phyloP scores from a whole-genome alignment of 2,113 vertebrate genomes.

The Ifrita kowaldi region DNA sequence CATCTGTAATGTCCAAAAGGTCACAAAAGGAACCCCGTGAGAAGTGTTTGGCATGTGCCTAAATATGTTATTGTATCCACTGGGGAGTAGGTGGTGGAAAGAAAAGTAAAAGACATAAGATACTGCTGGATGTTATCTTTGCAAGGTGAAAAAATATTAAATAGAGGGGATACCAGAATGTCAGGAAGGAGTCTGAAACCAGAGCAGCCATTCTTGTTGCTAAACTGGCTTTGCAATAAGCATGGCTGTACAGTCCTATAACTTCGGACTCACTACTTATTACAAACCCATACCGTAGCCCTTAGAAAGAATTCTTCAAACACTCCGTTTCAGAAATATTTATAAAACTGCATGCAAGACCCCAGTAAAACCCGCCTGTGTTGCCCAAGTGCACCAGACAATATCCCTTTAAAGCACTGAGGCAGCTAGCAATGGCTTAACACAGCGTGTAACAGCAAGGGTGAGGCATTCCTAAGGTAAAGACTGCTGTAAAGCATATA shows the following conservation, averaged over 20 bases:
- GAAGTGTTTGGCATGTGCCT: not conserved
- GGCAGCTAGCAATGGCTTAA: not conserved
- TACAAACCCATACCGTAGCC: not conserved
- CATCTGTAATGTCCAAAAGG: not conserved
- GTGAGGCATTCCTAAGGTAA: not conserved
- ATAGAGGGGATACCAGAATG: not conserved
- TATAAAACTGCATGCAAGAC: not conserved
- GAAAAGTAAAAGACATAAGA: not conserved
- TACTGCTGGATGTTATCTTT: not conserved
- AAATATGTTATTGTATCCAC: not conserved
- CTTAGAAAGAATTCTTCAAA: not conserved
- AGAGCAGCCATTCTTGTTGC: not conserved
- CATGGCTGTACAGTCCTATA: too few species aligned
- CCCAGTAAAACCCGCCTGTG: not conserved
- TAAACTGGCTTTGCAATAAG: not conserved
- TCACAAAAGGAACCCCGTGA: not conserved
- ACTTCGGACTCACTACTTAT: not conserved
- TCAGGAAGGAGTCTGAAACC: not conserved
- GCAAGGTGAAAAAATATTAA: not conserved
- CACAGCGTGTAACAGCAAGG: accelerated
- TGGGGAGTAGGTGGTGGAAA: not conserved
- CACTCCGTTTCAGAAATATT: not conserved
- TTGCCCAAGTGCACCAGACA: not conserved
- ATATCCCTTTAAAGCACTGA: not conserved
- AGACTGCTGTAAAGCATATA: not conserved